Conservation (phyloP, 2,113 vertebrate species). For the Oplegnathus fasciatus region DNA sequence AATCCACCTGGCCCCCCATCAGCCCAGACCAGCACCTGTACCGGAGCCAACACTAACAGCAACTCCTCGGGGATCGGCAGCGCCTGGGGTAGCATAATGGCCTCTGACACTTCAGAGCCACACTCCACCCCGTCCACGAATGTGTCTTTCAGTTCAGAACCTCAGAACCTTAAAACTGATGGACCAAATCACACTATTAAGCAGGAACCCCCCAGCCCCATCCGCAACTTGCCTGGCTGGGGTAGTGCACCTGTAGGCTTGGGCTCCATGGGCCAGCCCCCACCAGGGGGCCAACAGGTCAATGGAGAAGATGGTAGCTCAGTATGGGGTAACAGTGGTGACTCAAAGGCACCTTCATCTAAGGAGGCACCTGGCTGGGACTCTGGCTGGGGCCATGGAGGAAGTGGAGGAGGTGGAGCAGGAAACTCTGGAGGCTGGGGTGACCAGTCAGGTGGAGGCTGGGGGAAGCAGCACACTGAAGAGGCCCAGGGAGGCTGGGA, state of each 20-base stretch:
- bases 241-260: conserved; percentile 89
- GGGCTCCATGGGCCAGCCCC: conserved; percentile 89
- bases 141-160: conserved; percentile 99
- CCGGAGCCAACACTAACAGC: conserved; percentile 91
- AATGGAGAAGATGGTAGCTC: conserved; percentile 89
- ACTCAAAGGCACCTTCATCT: conserved; percentile 80
- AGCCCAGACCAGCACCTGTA: conserved; percentile 84
- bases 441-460: conserved; percentile 82
- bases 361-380: conserved; percentile 89
- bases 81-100: conserved; percentile 94
- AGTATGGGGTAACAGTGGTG: conserved; percentile 92
- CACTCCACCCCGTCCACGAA: conserved; percentile 93
- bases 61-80: conserved; percentile 87
- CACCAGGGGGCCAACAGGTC: conserved; percentile 83
- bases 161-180: conserved; percentile 99
- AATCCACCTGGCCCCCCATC: conserved; percentile 90
- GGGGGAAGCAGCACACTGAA: conserved; percentile 86
- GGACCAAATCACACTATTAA: conserved; percentile 97
- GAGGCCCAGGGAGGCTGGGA: conserved; percentile 91
- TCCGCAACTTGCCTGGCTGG: conserved; percentile 93
- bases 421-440: conserved; percentile 87
- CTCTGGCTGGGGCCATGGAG: conserved; percentile 88
- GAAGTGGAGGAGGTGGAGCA: conserved; percentile 82
- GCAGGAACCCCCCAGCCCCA: conserved; percentile 86
- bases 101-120: conserved; percentile 91